phyloP scores from a whole-genome alignment of 2,888 invertebrate species.

The Gryllus longicercus region DNA sequence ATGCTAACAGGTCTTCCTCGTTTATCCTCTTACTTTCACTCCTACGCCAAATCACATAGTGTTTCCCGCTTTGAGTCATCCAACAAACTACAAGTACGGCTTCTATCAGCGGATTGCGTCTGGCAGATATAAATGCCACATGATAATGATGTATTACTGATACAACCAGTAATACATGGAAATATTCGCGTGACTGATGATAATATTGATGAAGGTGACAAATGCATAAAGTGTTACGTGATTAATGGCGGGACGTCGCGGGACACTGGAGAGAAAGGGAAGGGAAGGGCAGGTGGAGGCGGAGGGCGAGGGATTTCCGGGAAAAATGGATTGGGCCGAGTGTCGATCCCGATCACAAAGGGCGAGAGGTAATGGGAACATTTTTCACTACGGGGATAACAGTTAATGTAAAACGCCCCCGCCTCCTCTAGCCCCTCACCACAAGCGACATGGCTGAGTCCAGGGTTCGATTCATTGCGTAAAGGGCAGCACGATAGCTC shows the following conservation, averaged over 20 bases:
- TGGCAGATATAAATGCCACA: too few species aligned
- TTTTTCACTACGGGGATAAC: not conserved
- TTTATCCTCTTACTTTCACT: too few species aligned
- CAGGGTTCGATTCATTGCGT: too few species aligned
- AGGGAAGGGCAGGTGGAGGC: not conserved
- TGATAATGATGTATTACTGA: too few species aligned
- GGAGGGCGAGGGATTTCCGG: not conserved
- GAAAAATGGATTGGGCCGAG: not conserved
- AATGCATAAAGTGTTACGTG: not conserved
- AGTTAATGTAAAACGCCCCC: not conserved
- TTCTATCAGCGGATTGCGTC: too few species aligned
- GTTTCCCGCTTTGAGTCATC: too few species aligned
- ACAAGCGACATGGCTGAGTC: too few species aligned
- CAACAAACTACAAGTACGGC: too few species aligned
- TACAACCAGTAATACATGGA: not conserved
- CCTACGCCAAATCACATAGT: too few species aligned
- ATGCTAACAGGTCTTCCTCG: too few species aligned
- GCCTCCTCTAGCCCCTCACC: not conserved
- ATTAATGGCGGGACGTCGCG: not conserved
- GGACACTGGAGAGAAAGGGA: not conserved
- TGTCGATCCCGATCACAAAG: slow-evolving; percentile 3
- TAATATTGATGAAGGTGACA: slow-evolving; percentile 17
- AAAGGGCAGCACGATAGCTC: too few species aligned
- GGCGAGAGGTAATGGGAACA: not conserved
- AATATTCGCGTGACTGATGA: not conserved